These are phyloP conservation scores for Odontocerum albicorne DNA, from an alignment of 2,888 invertebrate genomes.

Conservation along the genomic window DNA sequence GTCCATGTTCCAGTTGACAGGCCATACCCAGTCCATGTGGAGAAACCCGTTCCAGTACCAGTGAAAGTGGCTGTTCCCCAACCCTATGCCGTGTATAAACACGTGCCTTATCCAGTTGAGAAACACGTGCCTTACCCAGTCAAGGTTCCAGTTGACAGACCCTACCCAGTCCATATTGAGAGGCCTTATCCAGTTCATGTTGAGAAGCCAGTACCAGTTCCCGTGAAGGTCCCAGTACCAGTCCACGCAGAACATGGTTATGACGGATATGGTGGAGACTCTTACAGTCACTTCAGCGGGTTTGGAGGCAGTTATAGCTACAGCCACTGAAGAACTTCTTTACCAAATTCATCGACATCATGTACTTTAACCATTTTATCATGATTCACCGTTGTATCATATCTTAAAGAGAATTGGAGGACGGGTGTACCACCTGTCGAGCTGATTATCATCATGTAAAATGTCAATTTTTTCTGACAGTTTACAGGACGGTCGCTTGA, in stretches of 20 bases:
- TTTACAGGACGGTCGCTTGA: too few relatives aligned
- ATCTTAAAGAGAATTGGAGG: slow-evolving; percentile 17
- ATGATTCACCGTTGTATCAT: slow-evolving; percentile 17
- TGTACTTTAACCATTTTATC: slow-evolving; percentile 1
- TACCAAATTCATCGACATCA: slow-evolving; percentile 22
- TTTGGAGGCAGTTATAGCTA: slow-evolving; percentile 28
- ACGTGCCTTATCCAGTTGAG: slow-evolving; percentile 63
- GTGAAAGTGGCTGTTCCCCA: slow-evolving; percentile 61
- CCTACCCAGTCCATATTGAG: slow-evolving; percentile 61
- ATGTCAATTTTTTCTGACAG: not conserved
- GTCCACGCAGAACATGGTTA: slow-evolving; percentile 44
- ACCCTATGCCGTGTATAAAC: slow-evolving; percentile 67
- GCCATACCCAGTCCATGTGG: slow-evolving; percentile 60
- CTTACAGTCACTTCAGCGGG: slow-evolving; percentile 30
- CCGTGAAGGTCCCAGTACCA: slow-evolving; percentile 60
- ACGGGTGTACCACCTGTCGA: not conserved
- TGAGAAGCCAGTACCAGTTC: slow-evolving; percentile 58
- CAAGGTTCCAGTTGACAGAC: slow-evolving; percentile 67
- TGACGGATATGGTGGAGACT: slow-evolving; percentile 18
- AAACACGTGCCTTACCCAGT: slow-evolving; percentile 65
- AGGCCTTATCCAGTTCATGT: slow-evolving; percentile 52
- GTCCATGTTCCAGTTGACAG: slow-evolving; percentile 66
- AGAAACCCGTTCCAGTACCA: slow-evolving; percentile 56
- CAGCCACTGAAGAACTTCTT: slow-evolving; percentile 17
- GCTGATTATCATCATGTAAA: not conserved